Evolutionary conservation across 2,797 vertebrate genomes (phyloP), one percentile per base, ranked within the genome.

Genomic region (Coregonus sp.): DNA sequence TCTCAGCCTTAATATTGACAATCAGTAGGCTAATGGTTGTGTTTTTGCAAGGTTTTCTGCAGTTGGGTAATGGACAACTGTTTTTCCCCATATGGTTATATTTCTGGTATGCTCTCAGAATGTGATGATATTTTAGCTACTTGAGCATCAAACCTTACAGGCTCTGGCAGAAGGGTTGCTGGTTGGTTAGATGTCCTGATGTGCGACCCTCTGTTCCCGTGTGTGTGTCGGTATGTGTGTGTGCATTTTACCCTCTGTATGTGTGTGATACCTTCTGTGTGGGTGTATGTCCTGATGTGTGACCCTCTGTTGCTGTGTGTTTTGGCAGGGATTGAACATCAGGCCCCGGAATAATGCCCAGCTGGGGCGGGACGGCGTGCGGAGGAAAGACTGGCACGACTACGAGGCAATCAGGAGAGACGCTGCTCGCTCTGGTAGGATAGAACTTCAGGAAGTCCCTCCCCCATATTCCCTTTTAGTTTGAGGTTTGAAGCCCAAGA

Each of bases 301-400:
- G 66, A 67, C 65, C 4, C 65, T 33, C 29, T 67, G n/a, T 54
- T 76, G 76, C 78, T 52, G n/a, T 85, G 88, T 84, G 76, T 87
- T 82, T 70, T 15, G 85, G 82, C 91, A 98, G 98, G 95, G 89
- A 37, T 74, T 89, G 25, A 92, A 93, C 0, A 0, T 67, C 29
- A 81, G 89, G 71, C 93, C 92, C 79, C 94, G 92, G 84, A 94
- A 91, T 78, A 89, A 91, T 0, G 59, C 86, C 73, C 87, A 92
- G 82, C 80, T 94, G 82, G 94, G 88, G 75, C 88, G 82, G 1
- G 86, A 86, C 0, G 92, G 93, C 1, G 92, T 93, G 71, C 91
- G 89, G 77, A 95, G 93, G 86, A 95, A 92, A 76, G 97, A 98
- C 88, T 98, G 98, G 98, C 97, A 99, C 0, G 94, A 98, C 89